A percentile compares a stretch with the other conserved stretches of the same genome.
Evolutionary conservation across 2,113 vertebrate species (phyloP).

Genomic region (Zapornia atra): DNA sequence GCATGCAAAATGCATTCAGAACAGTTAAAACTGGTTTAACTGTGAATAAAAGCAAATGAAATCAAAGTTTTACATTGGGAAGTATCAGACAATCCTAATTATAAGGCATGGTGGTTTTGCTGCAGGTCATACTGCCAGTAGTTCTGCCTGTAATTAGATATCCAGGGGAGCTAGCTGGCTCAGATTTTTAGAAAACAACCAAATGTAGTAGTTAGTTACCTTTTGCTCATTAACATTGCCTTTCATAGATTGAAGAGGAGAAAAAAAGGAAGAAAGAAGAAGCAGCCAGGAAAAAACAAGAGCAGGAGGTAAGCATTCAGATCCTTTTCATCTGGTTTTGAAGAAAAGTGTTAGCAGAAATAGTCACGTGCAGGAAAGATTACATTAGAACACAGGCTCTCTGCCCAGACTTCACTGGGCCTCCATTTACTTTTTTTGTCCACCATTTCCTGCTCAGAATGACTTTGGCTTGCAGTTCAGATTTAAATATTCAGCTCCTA

Average conservation of each 20-base stretch:
- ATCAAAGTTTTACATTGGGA: not conserved
- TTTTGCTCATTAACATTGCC: slow-evolving; percentile 7
- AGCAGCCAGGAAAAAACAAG: slow-evolving; percentile 85
- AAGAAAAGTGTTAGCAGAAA: not conserved
- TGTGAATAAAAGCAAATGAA: slow-evolving; percentile 19
- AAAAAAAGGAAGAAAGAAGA: slow-evolving; percentile 91
- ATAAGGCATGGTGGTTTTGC: not conserved
- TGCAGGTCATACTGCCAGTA: not conserved
- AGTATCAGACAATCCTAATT: slow-evolving; percentile 26
- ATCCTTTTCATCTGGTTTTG: not conserved
- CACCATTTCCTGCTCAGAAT: not conserved
- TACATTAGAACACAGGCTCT: not conserved
- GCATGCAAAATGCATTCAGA: slow-evolving; percentile 3
- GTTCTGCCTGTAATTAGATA: slow-evolving; percentile 5
- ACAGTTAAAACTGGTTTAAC: not conserved
- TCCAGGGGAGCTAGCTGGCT: not conserved
- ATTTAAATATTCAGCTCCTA: not conserved
- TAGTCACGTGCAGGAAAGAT: not conserved
- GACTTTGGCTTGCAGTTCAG: not conserved
- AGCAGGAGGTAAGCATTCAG: slow-evolving; percentile 85
- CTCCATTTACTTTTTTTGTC: not conserved
- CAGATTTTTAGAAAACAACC: not conserved
- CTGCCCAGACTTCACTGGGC: not conserved
- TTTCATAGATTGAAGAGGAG: slow-evolving; percentile 88
- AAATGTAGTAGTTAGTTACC: not conserved